Evolutionary conservation across 2,113 vertebrate genomes (phyloP), one percentile per base, ranked within the genome.

Genomic region (Rhea americana): DNA sequence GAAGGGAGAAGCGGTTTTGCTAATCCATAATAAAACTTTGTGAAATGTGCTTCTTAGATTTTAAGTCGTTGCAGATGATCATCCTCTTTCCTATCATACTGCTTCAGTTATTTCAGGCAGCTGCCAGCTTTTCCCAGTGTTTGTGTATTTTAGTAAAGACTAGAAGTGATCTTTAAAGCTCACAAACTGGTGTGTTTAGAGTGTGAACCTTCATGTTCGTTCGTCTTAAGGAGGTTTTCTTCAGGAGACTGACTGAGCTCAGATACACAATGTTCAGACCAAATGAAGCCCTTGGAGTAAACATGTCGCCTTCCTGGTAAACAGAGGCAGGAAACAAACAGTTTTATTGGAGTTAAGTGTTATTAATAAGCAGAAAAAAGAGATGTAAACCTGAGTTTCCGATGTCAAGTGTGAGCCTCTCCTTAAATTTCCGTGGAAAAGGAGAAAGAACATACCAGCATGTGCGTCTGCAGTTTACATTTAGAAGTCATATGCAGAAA

Each of bases 321-420:
- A 81, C 7, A 19, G 24, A 28, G 67, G 55, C n/a, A 87, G 63
- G 45, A 80, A 92, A 87, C n/a, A 74, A 68, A 50, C 24, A 53
- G 5, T 50, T 91, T 77, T 81, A 55, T 63, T 77, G 45, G 55
- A 77, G 22, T 77, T 47, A 47, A 16, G 30, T 67, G 14, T 79
- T 93, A 71, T 51, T 81, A 88, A 80, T 80, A 61, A 90, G 59
- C 41, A 95, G 47, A 55, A 77, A 88, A 30, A 41, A 85, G 59
- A 85, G 37, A 67, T 47, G 35, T 65, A 35, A 82, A 86, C 30
- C 43, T 82, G 35, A 51, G 22, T 56, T 81, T 91, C 59, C 78
- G 43, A 59, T 15, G 58, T 68, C 45, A 88, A 87, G 80, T 51
- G 68, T 3, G 17, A 90, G 77, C n/a, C 5, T 77, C 50, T 85